Base-by-base conservation (phyloP, 2,888 invertebrate species). In the Spialia ferax region DNA sequence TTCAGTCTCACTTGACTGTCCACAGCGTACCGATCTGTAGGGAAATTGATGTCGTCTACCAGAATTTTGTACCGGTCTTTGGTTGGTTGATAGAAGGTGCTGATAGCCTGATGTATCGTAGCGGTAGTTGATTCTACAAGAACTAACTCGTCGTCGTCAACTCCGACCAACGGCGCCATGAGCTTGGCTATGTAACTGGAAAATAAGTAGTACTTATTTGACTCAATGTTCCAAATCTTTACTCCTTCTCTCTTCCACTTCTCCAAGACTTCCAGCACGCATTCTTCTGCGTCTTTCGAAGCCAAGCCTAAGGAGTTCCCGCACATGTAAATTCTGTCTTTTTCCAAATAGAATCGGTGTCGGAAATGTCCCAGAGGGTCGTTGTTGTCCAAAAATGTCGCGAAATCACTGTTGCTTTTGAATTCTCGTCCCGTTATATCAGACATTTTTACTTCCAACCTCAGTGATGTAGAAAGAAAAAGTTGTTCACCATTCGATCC, bases 281-380 rank as follows among this genome's bases (percentile, higher is more conserved):
- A 71, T 57, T 85, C 77, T 71, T 88, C 89, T 0, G 91, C 85
- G 60, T 91, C 90, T 69, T 80, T 87, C 0, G 87, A 87, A 4
- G 87, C 85, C 3, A 91, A 75, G 1, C 92, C 92, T n/a, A 92
- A 70, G 0, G 91, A 89, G 71, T 91, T 91, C 0, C 92, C 92
- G 63, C 89, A 89, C 83, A 92, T 80, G 75, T 92, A 91, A 22
- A 89, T 87, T 0, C 72, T 74, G 1, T 77, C 85, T 73, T 87
- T 75, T 23, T 81, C 85, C 32, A 85, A 35, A 68, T 82, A 87
- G 72, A 91, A 92, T n/a, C 87, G 79, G 13, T 82, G 78, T 42
- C 84, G 79, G 62, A 88, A 86, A 61, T 82, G 82, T 0, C 86
- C 83, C 3, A 92, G 74, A 13, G 73, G 73, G 70, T 92, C 91